Evolutionary conservation across 2,888 invertebrate species (phyloP), one percentile per base, ranked within the genome.

Genomic region (Drosophila sordidula): DNA sequence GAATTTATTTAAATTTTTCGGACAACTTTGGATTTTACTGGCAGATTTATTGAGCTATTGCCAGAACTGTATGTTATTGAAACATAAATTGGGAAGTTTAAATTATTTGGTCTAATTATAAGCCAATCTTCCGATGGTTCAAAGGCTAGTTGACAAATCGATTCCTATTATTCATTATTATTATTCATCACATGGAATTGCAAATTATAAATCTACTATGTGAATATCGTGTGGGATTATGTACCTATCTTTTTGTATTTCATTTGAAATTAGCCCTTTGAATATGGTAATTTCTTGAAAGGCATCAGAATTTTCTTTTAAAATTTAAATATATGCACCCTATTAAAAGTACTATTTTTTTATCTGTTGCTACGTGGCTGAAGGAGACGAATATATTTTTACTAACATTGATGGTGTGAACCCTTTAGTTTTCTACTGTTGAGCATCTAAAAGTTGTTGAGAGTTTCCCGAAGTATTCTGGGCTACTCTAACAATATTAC

Each of bases 121-220:
- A 44, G 45, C 45, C 45, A 45, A n/a, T 45, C 32, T 46, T 46
- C 29, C 18, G 34, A 32, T 12, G 42, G 42, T 0, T 42, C 22
- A 22, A 42, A 42, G 4, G 22, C 18, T 42, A 42, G 22, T 26
- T 45, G 44, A n/a, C 42, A 42, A 42, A 12, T 42, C 22, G 25
- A 42, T 42, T 12, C 44, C 25, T 44, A 44, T 1, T 44, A 44
- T 44, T 8, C 44, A n/a, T n/a, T n/a, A n/a, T n/a, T n/a, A n/a
- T n/a, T n/a, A n/a, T n/a, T n/a, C 44, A 12, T 44, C 44, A n/a
- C 44, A 54, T 4, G 61, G 47, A 16, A 54, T 42, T n/a, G 61
- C 26, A 36, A 54, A 47, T 18, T 62, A 6, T 32, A 32, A 41
- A 14, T 39, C 39, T 12, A 39, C 29, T 0, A 41, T 22, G 11